Evolutionary conservation across 2,113 vertebrate genomes (phyloP), one percentile per base, ranked within the genome.

Genomic region (Haplochromis burtoni): DNA sequence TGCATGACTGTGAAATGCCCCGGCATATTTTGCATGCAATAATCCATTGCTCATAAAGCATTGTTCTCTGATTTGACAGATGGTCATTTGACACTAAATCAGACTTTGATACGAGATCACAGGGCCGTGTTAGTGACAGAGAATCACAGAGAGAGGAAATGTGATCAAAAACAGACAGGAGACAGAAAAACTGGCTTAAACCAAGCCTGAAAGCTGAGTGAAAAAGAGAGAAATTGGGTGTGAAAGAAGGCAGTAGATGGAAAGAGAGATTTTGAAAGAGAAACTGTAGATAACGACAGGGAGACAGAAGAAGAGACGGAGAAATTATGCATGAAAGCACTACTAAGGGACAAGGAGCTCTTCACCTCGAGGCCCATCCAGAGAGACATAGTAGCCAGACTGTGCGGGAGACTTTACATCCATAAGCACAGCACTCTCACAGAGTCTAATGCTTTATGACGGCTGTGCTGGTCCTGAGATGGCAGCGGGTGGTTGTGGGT

Each of bases 381-480:
- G 76, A 82, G 38, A 78, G 71, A 89, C 82, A 24, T 82, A 84
- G 88, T 49, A 40, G 73, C 84, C 51, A 6, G 86, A 63, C 80
- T 54, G 84, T 57, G 59, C 24, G 3, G 87, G 59, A 35, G 24
- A 86, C 90, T 93, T 91, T 88, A 87, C 85, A 92, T 94, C 88
- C 87, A 89, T 92, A 94, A 93, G 94, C 90, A 82, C 86, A 59
- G 88, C 81, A 59, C 83, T 90, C 80, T 26, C 40, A 80, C 54
- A 12, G 87, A 91, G 76, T 80, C 86, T 94, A 92, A 93, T 92
- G 83, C 90, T 88, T 91, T 81, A 86, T 92, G 93, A 90, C 42
- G 71, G 88, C 84, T 38, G 47, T 49, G 86, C 89, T 76, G 86
- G 81, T 92, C 78, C 88, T 83, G 68, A 90, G 88, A 80, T 57